phyloP scores from a whole-genome alignment of 2,888 invertebrate genomes.

The Drosophila trichaetosa region DNA sequence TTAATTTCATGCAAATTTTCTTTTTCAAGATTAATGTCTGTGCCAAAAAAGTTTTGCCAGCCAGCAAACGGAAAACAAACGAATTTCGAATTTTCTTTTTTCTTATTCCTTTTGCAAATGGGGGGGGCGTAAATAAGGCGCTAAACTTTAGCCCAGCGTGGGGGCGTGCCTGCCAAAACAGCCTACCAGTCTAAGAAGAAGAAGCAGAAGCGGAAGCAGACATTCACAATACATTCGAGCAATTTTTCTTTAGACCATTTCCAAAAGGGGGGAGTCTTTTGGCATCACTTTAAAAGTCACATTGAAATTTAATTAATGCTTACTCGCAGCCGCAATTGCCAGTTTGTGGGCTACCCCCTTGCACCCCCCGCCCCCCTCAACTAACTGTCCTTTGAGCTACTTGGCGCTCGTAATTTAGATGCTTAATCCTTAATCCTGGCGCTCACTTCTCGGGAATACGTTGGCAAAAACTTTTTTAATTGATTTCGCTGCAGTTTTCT shows the following conservation, averaged over 20 bases:
- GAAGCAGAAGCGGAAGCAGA: conserved; percentile 3
- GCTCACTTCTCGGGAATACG: conserved; percentile 29
- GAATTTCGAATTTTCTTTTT: conserved; percentile 25
- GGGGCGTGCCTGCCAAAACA: conserved; percentile 41
- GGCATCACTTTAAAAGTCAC: conserved; percentile 29
- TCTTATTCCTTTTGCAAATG: conserved; percentile 5
- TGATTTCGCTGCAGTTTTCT: conserved; percentile 58
- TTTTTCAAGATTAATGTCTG: conserved; percentile 78
- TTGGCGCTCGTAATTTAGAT: conserved; percentile 59
- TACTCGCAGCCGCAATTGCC: conserved; percentile 42
- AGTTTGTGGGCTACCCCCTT: conserved; percentile 28
- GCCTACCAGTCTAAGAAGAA: conserved; percentile 5
- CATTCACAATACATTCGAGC: conserved; percentile 42
- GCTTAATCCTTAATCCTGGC: conserved; percentile 65
- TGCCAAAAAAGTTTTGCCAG: conserved; percentile 50
- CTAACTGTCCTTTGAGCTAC: conserved; percentile 2
- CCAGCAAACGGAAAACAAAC: conserved; percentile 36
- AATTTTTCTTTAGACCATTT: conserved; percentile 26
- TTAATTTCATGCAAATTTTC: conserved; percentile 81
- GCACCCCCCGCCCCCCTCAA: background rate
- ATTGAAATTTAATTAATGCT: conserved; percentile 68
- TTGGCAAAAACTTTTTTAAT: conserved; percentile 70
- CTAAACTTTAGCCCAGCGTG: conserved; percentile 32
- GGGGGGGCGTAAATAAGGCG: conserved; percentile 37
- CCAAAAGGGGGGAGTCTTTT: background rate